Evolutionary conservation across 2,888 invertebrate species (phyloP).

Genomic region (Hesperia comma): DNA sequence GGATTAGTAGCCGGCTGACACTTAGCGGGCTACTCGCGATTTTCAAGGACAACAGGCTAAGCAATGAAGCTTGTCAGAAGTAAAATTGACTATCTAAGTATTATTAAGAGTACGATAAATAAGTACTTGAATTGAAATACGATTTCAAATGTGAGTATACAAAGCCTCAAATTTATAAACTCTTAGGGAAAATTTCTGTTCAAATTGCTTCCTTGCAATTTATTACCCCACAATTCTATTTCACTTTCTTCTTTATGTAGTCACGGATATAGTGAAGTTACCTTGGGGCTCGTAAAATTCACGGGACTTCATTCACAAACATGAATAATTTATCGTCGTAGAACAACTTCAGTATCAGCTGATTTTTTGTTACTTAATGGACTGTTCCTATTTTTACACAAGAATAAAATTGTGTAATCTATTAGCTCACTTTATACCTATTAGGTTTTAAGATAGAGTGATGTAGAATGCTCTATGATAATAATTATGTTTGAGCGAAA

Average conservation of each 20-base stretch:
- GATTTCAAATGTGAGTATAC: neutral
- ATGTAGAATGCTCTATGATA: no score
- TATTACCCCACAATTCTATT: neutral
- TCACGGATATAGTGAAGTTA: neutral
- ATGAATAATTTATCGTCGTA: conserved; percentile 5
- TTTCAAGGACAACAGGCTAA: no score
- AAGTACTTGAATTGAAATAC: no score
- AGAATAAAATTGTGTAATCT: neutral
- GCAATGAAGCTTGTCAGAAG: no score
- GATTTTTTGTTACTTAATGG: conserved; percentile 1
- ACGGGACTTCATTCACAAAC: conserved; percentile 9
- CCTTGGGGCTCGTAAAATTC: conserved; percentile 12
- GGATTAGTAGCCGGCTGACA: no score
- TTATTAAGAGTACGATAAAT: no score
- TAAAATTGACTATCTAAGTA: no score
- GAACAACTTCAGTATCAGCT: neutral
- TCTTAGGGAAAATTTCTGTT: neutral
- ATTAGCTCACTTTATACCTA: no score
- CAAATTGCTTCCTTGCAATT: neutral
- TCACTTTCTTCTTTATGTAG: conserved; percentile 4
- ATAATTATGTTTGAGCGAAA: no score
- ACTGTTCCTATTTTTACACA: neutral
- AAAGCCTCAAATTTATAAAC: no score
- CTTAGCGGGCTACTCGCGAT: no score
- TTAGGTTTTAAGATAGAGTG: no score